Base-by-base conservation (phyloP, 2,113 vertebrate genomes). In the Python bivittatus region DNA sequence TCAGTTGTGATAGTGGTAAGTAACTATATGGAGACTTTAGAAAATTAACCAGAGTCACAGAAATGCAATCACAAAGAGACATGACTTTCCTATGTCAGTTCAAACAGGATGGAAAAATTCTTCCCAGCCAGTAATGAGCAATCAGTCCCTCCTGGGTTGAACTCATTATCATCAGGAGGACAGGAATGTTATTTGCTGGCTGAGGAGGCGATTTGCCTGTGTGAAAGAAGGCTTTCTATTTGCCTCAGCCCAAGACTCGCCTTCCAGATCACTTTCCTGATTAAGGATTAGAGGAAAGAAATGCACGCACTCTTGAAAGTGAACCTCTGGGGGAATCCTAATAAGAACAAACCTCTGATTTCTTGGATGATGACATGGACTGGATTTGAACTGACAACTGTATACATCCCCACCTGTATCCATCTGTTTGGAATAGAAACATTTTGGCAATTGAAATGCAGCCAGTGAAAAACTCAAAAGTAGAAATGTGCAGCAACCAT, bases 391-490 rank as follows among this genome's bases (percentile, higher is more conserved):
- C 13, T 38, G 48, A 90, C 48, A 90, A 9, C 10, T 90, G 61
- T 12, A 58, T 84, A 17, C 9, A 52, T 84, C 53, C 48, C 89
- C 72, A 58, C 72, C 29, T 38, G 89, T 27, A 27, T 90, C 6
- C 12, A 33, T 79, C n/a, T 79, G 72, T 79, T 79, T 23, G 44
- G 25, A 38, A 86, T 29, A n/a, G 29, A 53, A 86, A 54, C n/a
- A 57, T 88, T 29, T 29, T 27, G 60, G 64, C 53, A 92, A 25
- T 88, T 92, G 61, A 68, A 92, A 57, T 58, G n/a, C 38, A 92
- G 9, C 25, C 17, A 53, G 6, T 6, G 9, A 90, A 57, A 12
- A 58, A 2, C 0, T 9, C 7, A 64, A 42, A 84, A 89, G 83
- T 44, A 54, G 52, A 53, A 15, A 29, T 54, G 52, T 6, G 1